Evolutionary conservation across 2,888 invertebrate species (phyloP), one percentile per base, ranked within the genome.

Genomic region (Ichneumoninae sp.): DNA sequence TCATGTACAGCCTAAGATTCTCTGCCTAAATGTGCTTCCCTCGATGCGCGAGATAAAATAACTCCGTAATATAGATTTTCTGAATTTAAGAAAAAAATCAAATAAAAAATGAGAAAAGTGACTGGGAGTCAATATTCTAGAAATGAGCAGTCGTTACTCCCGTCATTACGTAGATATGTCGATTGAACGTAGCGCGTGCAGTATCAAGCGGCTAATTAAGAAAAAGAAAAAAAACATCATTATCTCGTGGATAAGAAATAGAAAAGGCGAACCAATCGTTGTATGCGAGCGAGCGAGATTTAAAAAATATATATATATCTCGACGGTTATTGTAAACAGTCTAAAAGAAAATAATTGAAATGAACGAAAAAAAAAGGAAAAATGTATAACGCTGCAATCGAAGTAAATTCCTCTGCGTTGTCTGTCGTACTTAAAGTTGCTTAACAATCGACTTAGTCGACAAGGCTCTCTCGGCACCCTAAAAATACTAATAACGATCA

Each of bases 401-500:
- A 78, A 70, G 57, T 62, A 66, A 65, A 74, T 69, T 77, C 66
- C 44, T 70, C 50, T 22, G 60, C 65, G 72, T 72, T 77, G 70
- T 83, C 33, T 75, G 44, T 16, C 44, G 72, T 44, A 74, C 54
- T 40, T 57, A 52, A 60, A 13, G 44, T 72, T 40, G 30, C 40
- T 30, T 54, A 62, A 69, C 47, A 62, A 70, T 47, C 30, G 66
- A 50, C 66, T 10, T 26, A 65, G 57, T 65, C 69, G 44, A 47
- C 66, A 54, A 74, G 60, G 50, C 26, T 72, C 80, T 75, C 60
- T 16, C 44, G 50, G 22, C 66, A 26, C 36, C 52, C 36, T 74
- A 78, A 40, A 77, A 77, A 80, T 70, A 83, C 71, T 52, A 70
- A 75, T 79, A 84, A 84, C 81, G 69, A 79, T 84, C 74, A 82